These are phyloP conservation scores for Smutsia gigantea DNA, from an alignment of 2,797 vertebrate genomes.

Conservation along the genomic window DNA sequence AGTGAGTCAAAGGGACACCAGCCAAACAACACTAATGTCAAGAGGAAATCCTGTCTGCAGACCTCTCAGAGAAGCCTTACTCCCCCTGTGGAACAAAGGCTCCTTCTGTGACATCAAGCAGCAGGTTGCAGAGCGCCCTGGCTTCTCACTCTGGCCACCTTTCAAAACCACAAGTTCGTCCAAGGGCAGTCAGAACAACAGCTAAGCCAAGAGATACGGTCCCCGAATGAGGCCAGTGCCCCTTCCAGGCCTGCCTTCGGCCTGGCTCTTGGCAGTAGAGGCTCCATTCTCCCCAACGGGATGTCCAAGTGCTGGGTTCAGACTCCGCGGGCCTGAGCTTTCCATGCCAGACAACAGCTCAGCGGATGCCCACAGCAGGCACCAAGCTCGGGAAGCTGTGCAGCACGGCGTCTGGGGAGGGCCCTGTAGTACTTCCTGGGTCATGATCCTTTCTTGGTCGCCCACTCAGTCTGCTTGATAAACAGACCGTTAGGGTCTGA, in stretches of 20 bases:
- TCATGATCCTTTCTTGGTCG: background rate
- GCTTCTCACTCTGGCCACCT: slow-evolving; percentile 67
- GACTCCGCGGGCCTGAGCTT: background rate
- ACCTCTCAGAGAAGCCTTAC: slow-evolving; percentile 22
- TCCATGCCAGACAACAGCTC: background rate
- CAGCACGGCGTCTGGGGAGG: background rate
- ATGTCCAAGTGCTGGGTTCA: background rate
- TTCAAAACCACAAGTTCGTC: slow-evolving; percentile 77
- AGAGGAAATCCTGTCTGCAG: slow-evolving; percentile 73
- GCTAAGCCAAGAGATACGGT: slow-evolving; percentile 60
- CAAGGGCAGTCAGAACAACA: slow-evolving; percentile 67
- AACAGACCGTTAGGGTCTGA: background rate
- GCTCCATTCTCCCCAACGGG: background rate
- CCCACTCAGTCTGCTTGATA: no score
- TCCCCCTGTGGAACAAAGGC: slow-evolving; percentile 59
- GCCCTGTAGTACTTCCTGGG: background rate
- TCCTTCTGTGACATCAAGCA: slow-evolving; percentile 65
- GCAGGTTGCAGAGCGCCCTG: slow-evolving; percentile 49
- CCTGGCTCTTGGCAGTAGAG: background rate
- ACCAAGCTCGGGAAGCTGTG: background rate
- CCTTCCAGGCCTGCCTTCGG: slow-evolving; percentile 11
- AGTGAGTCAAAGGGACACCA: slow-evolving; percentile 52
- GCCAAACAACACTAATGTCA: background rate
- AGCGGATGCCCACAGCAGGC: background rate
- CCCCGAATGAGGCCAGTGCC: background rate